Percentiles rank a stretch among this genome's conserved stretches.
These are phyloP conservation scores for Procambarus clarkii DNA, from an alignment of 1,140 invertebrate species.

Conservation along the genomic window DNA sequence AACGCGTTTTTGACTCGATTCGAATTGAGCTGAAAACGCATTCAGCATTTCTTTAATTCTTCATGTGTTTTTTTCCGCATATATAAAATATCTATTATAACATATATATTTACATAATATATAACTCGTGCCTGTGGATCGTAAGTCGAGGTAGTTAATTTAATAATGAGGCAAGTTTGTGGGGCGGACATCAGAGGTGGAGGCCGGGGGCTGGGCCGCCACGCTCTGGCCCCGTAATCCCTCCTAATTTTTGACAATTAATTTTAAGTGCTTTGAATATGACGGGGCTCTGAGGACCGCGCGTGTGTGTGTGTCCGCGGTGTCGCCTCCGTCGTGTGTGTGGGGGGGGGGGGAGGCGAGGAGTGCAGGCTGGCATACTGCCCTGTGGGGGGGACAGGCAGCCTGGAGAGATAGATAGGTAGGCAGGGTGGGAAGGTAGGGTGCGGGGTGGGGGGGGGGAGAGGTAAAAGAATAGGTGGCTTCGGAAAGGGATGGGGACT, in stretches of 20 bases:
- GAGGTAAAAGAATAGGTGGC: not conserved
- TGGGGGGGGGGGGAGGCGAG: not conserved
- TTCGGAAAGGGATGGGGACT: not conserved
- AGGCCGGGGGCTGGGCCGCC: not conserved
- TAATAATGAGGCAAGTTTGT: conserved; percentile 12
- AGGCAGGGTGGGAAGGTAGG: not conserved
- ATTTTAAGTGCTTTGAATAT: conserved; percentile 6
- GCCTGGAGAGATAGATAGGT: not conserved
- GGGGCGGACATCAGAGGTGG: not conserved
- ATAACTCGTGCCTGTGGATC: not conserved
- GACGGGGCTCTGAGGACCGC: not conserved
- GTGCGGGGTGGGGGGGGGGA: not conserved
- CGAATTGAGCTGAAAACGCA: too few species aligned
- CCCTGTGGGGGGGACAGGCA: not conserved
- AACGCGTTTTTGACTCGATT: too few species aligned
- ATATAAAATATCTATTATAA: too few species aligned
- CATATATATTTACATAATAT: too few species aligned
- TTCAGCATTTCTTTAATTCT: too few species aligned
- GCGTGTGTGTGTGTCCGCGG: not conserved
- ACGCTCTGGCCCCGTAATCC: not conserved
- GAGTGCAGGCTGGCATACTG: not conserved
- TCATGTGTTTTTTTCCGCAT: too few species aligned
- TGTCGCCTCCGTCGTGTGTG: not conserved
- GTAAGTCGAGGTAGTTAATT: conserved; percentile 1
- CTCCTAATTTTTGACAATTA: conserved; percentile 18